Evolutionary conservation across 37 sponge, comb jelly and placozoan species (phyloP).

Genomic region (Halichondria panicea): DNA sequence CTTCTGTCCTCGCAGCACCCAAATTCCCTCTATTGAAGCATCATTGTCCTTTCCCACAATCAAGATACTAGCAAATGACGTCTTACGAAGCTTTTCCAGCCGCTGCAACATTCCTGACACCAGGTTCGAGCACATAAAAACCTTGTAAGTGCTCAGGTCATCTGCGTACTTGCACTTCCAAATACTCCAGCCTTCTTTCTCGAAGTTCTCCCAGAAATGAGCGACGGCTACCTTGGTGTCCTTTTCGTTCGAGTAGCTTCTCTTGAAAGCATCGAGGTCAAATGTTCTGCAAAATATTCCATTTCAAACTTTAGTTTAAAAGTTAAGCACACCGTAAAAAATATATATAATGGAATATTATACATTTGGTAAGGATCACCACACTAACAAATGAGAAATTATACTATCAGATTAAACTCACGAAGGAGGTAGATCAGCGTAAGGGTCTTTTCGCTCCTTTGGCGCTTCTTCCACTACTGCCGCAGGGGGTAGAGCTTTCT

Average conservation of each 20-base stretch:
- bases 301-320: no score
- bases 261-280: slow-evolving; percentile 85
- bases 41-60: slow-evolving; percentile 72
- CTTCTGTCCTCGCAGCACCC: slow-evolving; percentile 89
- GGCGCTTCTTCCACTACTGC: slow-evolving; percentile 60
- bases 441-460: slow-evolving; percentile 80
- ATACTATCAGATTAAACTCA: slow-evolving; percentile 4
- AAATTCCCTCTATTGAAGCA: slow-evolving; percentile 64
- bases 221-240: slow-evolving; percentile 77
- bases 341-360: no score
- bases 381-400: neutral
- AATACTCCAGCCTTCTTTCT: slow-evolving; percentile 84
- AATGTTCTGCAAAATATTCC: slow-evolving; percentile 80
- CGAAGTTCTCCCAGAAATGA: slow-evolving; percentile 90
- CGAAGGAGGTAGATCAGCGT: slow-evolving; percentile 73
- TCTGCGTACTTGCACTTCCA: slow-evolving; percentile 81
- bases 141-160: slow-evolving; percentile 60
- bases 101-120: slow-evolving; percentile 89
- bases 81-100: slow-evolving; percentile 81
- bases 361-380: no score
- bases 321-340: no score
- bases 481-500: slow-evolving; percentile 36
- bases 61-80: slow-evolving; percentile 77
- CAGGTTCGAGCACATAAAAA: slow-evolving; percentile 88
- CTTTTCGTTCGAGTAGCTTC: slow-evolving; percentile 86